Evolutionary conservation across 2,797 vertebrate genomes (phyloP).

Genomic region (Prunella strophiata): DNA sequence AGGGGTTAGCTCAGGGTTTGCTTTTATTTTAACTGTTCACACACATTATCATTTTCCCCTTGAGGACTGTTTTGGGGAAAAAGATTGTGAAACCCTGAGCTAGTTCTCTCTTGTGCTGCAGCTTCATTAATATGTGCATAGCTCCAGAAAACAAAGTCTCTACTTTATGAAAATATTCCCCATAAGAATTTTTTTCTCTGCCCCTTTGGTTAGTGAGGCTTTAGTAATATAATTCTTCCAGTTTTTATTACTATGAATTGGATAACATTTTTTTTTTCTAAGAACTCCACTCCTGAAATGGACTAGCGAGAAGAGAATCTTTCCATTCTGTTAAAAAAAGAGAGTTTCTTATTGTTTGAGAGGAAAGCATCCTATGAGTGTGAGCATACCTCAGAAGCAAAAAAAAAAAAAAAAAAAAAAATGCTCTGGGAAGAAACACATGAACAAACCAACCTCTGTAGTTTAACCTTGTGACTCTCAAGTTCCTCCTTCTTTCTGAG

Average conservation of each 20-base stretch:
- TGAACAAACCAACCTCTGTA: not conserved
- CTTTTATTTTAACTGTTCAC: constrained; percentile 27
- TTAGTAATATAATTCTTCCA: not conserved
- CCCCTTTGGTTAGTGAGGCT: not conserved
- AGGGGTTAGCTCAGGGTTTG: not conserved
- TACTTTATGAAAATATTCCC: not conserved
- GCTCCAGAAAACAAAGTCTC: not conserved
- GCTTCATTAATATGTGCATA: not conserved
- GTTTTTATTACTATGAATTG: not conserved
- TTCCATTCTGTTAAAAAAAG: not conserved
- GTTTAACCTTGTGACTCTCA: not conserved
- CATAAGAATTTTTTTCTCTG: not conserved
- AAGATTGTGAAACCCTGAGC: constrained; percentile 9
- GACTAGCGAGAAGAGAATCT: not conserved
- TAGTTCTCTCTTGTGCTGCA: constrained; percentile 6
- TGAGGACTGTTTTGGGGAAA: not conserved
- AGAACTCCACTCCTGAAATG: not conserved
- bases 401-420: not conserved
- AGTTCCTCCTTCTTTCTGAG: constrained; percentile 9
- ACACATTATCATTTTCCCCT: not conserved
- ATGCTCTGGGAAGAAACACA: not conserved
- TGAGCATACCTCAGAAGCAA: not conserved
- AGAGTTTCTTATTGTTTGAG: not conserved
- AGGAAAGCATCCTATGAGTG: not conserved
- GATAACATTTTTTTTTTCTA: not conserved